Evolutionary conservation across 2,113 vertebrate genomes (phyloP), one percentile per base, ranked within the genome.

Genomic region (Ancistrus triradiatus): DNA sequence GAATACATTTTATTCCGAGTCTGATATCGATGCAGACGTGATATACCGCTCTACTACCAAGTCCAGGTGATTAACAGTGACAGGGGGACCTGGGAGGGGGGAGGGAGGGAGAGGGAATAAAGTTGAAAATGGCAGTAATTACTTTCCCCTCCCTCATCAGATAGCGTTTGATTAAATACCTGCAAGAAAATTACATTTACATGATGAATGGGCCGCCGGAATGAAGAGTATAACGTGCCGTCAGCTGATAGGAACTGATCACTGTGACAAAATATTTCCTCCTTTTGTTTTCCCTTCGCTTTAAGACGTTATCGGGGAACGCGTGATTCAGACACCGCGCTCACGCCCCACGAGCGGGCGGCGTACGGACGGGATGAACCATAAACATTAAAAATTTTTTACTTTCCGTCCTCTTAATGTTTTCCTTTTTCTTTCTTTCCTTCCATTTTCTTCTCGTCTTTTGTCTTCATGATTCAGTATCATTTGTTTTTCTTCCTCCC

Each of bases 131-230:
- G 72, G 79, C 80, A 71, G 89, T 93, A 93, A 93, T 94, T 93
- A 93, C 92, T 88, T 90, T 85, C 59, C 79, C 75, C 72, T 15
- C 7, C 15, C 64, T 66, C 88, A 91, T 93, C 90, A 90, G 90
- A 93, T 92, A 94, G 78, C 66, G 74, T 84, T 88, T 93, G 91
- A 93, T 94, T 91, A 93, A 95, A 92, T 91, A 92, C 91, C 90
- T 90, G 84, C 82, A 80, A 87, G 86, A 87, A 90, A 93, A 93
- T 92, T 90, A 88, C 90, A 92, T 95, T 91, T 90, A 84, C 60
- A 80, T 94, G 93, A 93, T 93, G 87, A 91, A 93, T 93, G 89
- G 84, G 62, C 74, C 61, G 72, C 76, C 84, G 74, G 81, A 81
- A 85, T 85, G 87, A 89, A 91, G 90, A 88, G 92, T 89, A 90